Evolutionary conservation across 30 jellyfish, hydroid and myxozoan genomes (phyloP), one percentile per base, ranked within the genome.

Genomic region (Turritopsis rubra): DNA sequence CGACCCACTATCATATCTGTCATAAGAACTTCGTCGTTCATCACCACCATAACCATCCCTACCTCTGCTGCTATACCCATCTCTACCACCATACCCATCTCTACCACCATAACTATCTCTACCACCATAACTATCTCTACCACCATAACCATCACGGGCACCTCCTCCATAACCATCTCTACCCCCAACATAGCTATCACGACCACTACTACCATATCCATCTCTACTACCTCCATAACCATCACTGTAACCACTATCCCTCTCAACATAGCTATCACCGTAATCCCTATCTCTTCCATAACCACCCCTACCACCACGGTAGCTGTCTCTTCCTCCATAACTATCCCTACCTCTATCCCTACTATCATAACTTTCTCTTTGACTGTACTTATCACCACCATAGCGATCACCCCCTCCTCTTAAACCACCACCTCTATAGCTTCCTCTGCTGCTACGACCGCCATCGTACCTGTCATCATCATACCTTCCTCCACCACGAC

Each of bases 381-480:
- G 60, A 41, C 60, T 41, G 60, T 41, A 41, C 19, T 22, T 27
- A 1, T 27, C 77, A n/a, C 77, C 77, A 68, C 77, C 77, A 19
- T 68, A 68, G 19, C 77, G 77, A 68, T 68, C 77, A n/a, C 77
- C 77, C 21, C 77, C 77, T 68, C 77, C 77, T n/a, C 77, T 27
- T 8, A 7, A 68, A 19, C 77, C 17, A 60, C 21, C 73, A 27
- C 77, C 77, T 68, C 77, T 68, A 27, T 27, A 23, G 5, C 77
- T 22, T n/a, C 77, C 77, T n/a, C 77, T 22, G 21, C 21, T 18
- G 21, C 73, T 23, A 68, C 31, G 41, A 19, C n/a, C 16, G 0
- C 77, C 77, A 68, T 68, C 77, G 60, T 41, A 41, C 60, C 60
- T 41, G 5, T 41, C 60, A 7, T 60, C 21, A 60, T 68, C 31